A percentile compares a stretch with the other conserved stretches of the same genome.
phyloP scores from a whole-genome alignment of 2,113 vertebrate genomes.

The Sceloporus tristichus region DNA sequence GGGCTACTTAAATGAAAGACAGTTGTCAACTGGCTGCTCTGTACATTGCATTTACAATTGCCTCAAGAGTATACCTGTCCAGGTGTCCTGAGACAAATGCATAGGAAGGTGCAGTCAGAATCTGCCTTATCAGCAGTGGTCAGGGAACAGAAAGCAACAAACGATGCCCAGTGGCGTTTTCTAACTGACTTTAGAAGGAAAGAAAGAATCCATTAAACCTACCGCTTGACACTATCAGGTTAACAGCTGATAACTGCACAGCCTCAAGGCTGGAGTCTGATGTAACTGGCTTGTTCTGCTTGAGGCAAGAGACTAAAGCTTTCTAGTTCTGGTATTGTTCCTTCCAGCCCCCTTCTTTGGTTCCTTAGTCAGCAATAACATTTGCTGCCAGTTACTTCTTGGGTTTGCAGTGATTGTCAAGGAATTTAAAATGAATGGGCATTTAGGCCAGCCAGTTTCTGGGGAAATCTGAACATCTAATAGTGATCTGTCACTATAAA shows the following conservation, averaged over 20 bases:
- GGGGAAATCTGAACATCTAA: not conserved
- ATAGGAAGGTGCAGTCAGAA: slow-evolving; percentile 61
- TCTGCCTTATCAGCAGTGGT: slow-evolving; percentile 52
- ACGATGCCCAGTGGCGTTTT: not conserved
- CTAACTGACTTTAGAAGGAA: slow-evolving; percentile 24
- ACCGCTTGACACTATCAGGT: not conserved
- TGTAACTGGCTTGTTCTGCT: not conserved
- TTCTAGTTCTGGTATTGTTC: not conserved
- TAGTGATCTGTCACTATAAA: too few species aligned
- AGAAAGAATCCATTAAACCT: slow-evolving; percentile 21
- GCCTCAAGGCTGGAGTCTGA: slow-evolving; percentile 6
- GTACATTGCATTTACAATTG: too few species aligned
- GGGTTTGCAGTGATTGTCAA: not conserved
- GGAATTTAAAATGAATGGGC: too few species aligned
- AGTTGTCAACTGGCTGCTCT: too few species aligned
- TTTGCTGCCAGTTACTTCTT: not conserved
- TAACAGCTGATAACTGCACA: not conserved
- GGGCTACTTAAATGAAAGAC: too few species aligned
- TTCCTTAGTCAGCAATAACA: not conserved
- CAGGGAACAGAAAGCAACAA: slow-evolving; percentile 51
- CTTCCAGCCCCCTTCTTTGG: not conserved
- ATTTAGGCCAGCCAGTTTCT: not conserved
- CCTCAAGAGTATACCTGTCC: slow-evolving; percentile 12
- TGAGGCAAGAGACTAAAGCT: not conserved
- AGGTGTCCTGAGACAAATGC: not conserved